A percentile compares a stretch with the other conserved stretches of the same genome.
Evolutionary conservation across 2,113 vertebrate genomes (phyloP).

Genomic region (Stegastes partitus): DNA sequence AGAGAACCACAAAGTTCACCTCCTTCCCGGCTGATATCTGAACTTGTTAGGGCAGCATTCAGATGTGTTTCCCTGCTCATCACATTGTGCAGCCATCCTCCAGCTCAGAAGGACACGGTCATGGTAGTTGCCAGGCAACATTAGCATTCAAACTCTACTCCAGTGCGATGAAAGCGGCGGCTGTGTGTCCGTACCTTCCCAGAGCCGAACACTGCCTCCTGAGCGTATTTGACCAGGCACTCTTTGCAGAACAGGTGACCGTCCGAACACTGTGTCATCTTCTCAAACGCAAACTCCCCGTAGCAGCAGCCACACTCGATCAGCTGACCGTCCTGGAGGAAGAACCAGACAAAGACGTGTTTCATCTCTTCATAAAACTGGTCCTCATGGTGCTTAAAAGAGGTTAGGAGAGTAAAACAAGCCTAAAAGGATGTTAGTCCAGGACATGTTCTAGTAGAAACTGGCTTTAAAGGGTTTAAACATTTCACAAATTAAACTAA

Average conservation of each 20-base stretch:
- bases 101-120: background rate
- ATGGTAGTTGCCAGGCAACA: conserved; percentile 27
- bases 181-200: conserved; percentile 87
- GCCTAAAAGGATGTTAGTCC: no score
- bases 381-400: no score
- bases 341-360: background rate
- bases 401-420: no score
- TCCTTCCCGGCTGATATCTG: background rate
- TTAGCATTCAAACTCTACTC: background rate
- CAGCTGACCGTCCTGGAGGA: conserved; percentile 92
- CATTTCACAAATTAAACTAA: no score
- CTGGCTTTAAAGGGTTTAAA: no score
- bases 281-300: conserved; percentile 95
- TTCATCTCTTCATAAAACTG: no score
- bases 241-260: conserved; percentile 99
- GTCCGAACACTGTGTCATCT: conserved; percentile 96
- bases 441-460: no score
- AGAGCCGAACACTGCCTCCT: conserved; percentile 96
- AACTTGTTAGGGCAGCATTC: background rate
- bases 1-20: no score
- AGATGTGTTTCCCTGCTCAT: background rate
- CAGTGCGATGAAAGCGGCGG: background rate
- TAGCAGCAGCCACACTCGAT: conserved; percentile 98
- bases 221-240: conserved; percentile 96
- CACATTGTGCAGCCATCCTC: background rate